These are phyloP conservation scores for Polyodon spathula DNA, from an alignment of 2,113 vertebrate species.

Conservation along the genomic window DNA sequence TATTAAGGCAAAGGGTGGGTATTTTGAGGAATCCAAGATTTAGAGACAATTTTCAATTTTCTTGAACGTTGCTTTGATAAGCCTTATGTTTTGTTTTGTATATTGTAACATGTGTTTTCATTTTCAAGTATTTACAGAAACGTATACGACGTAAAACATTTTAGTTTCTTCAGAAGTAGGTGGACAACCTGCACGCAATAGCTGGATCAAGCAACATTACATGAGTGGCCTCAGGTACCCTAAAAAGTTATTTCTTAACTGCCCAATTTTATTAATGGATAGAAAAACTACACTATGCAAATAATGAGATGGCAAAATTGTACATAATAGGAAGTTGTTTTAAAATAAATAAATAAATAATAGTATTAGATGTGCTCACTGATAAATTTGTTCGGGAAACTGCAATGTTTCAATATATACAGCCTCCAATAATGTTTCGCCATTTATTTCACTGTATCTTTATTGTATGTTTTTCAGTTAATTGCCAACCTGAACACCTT, in stretches of 20 bases:
- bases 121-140: too few species aligned
- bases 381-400: background rate
- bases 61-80: too few species aligned
- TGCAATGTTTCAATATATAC: background rate
- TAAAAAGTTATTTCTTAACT: background rate
- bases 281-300: background rate
- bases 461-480: background rate
- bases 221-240: background rate
- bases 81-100: too few species aligned
- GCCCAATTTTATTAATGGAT: too few species aligned
- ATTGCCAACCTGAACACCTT: background rate
- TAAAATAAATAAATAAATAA: too few species aligned
- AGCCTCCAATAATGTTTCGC: background rate
- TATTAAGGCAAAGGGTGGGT: too few species aligned
- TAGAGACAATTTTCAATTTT: too few species aligned
- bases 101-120: too few species aligned
- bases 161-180: background rate
- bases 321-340: background rate
- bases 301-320: background rate
- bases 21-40: too few species aligned
- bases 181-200: background rate
- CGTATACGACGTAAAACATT: too few species aligned
- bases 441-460: background rate
- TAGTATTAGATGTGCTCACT: background rate
- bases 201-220: background rate